Evolutionary conservation across 2,113 vertebrate genomes (phyloP).

Genomic region (Electrona antarctica): DNA sequence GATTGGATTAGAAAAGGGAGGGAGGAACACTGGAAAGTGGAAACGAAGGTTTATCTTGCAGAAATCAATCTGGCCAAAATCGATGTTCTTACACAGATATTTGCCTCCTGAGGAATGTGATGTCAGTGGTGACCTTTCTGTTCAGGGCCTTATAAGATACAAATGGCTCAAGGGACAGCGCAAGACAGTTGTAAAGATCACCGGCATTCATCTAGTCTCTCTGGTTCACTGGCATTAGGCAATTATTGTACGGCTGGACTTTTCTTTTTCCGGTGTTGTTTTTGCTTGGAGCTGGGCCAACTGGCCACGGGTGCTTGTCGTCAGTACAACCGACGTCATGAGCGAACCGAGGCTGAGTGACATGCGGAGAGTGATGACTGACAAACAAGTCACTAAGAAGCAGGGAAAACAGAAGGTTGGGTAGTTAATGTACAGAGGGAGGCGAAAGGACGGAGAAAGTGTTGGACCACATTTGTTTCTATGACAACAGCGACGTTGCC

Average conservation of each 20-base stretch:
- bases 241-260: constrained; percentile 57
- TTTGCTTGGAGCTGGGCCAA: constrained; percentile 29
- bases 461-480: constrained; percentile 59
- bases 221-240: constrained; percentile 40
- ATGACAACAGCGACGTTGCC: constrained; percentile 52
- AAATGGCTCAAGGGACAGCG: constrained; percentile 47
- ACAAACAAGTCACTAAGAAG: constrained; percentile 47
- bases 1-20: constrained; percentile 8
- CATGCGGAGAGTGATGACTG: constrained; percentile 65
- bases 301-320: constrained; percentile 14
- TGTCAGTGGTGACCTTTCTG: constrained; percentile 67
- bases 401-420: constrained; percentile 43
- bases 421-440: constrained; percentile 66
- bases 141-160: constrained; percentile 50
- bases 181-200: constrained; percentile 66
- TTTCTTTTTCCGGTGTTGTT: constrained; percentile 39
- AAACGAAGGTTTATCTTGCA: constrained; percentile 19
- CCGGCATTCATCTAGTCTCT: constrained; percentile 60
- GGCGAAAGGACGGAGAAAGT: constrained; percentile 7
- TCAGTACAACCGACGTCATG: constrained; percentile 57
- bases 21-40: neutral
- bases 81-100: constrained; percentile 49
- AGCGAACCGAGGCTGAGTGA: constrained; percentile 57
- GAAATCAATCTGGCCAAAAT: constrained; percentile 56
- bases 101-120: constrained; percentile 60